phyloP scores from a whole-genome alignment of 2,113 vertebrate genomes.

The Procapra przewalskii region DNA sequence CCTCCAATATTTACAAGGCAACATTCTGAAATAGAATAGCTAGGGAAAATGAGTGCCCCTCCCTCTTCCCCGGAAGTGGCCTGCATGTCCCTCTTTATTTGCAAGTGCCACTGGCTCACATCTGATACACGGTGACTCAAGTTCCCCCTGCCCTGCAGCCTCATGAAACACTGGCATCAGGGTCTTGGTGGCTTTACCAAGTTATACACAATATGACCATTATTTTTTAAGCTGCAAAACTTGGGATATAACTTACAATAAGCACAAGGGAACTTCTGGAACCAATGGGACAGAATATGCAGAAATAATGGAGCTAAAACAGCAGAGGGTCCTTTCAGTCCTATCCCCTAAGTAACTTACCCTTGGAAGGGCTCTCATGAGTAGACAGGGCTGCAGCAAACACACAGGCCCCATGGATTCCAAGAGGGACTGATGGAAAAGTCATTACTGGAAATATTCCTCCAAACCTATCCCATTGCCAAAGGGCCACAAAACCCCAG shows the following conservation, averaged over 20 bases:
- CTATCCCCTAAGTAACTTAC: neutral
- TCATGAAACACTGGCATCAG: neutral
- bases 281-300: neutral
- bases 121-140: neutral
- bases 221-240: conserved; percentile 10
- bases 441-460: neutral
- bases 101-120: neutral
- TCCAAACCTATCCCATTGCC: neutral
- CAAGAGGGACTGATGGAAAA: neutral
- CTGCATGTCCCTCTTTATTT: neutral
- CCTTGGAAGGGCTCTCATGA: neutral
- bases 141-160: neutral
- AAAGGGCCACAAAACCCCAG: neutral
- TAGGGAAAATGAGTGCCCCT: neutral
- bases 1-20: conserved; percentile 4
- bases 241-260: neutral
- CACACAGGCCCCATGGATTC: neutral
- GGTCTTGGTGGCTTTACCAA: neutral
- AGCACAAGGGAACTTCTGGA: neutral
- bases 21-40: neutral
- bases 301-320: neutral
- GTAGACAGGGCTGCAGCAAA: neutral
- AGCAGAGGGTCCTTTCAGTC: neutral
- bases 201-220: neutral
- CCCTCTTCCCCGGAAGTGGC: neutral